A percentile compares a stretch with the other conserved stretches of the same genome.
Conservation (phyloP, 2,888 invertebrate genomes). For the Dexiosoma caninum region DNA sequence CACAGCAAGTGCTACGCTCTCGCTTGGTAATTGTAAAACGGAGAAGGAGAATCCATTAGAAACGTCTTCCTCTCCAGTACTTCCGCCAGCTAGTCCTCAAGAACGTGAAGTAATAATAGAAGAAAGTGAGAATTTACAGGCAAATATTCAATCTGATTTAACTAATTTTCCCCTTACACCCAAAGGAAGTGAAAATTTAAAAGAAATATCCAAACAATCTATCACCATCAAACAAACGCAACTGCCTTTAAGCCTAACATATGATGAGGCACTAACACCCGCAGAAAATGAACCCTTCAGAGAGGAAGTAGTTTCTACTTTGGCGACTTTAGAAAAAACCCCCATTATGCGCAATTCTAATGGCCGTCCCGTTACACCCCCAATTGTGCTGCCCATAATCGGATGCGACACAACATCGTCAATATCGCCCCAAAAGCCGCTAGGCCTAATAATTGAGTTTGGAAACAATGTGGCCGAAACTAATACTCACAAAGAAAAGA, state of each 20-base stretch:
- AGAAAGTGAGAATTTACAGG: constrained; percentile 30
- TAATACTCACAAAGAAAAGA: background rate
- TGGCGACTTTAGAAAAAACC: background rate
- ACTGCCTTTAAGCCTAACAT: background rate
- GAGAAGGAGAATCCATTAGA: constrained; percentile 4
- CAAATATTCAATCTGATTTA: background rate
- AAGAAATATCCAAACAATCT: background rate
- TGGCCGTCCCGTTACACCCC: background rate
- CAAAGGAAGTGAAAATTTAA: background rate
- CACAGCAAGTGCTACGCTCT: background rate
- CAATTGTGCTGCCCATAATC: background rate
- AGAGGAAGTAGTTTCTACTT: background rate
- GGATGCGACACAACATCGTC: too few relatives aligned
- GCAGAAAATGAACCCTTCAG: background rate
- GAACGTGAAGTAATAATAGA: constrained; percentile 34
- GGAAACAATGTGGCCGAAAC: background rate
- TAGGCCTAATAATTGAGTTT: background rate
- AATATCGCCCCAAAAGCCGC: background rate
- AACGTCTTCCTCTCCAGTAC: background rate
- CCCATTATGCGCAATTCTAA: background rate
- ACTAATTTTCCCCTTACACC: background rate
- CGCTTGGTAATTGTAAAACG: background rate
- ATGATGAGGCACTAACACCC: background rate
- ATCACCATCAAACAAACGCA: background rate
- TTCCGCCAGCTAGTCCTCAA: constrained; percentile 21